Base-by-base conservation (phyloP, 2,113 vertebrate genomes). In the Lutjanus erythropterus region DNA sequence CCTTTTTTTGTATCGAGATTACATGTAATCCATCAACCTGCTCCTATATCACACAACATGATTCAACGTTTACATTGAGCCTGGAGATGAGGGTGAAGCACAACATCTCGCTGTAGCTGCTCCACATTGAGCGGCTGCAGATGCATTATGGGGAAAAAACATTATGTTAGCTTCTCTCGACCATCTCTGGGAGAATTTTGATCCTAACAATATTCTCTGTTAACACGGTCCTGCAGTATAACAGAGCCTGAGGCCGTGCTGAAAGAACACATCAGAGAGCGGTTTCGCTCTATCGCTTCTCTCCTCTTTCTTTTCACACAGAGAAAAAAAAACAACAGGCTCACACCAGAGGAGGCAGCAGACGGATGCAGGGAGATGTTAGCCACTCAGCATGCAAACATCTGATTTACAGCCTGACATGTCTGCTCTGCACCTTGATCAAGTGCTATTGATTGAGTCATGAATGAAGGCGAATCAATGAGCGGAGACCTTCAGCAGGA, bases 401-500 rank as follows among this genome's bases (percentile, higher is more conserved):
- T 73, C 67, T 47, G 86, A 85, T 88, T 88, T 83, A 76, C 66
- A 73, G 86, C 47, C 65, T 47, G 66, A 77, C 6, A 21, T 35
- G 42, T 88, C 68, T 27, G 77, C 15, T 2, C 78, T 29, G 68
- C 60, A 70, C 75, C 58, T 71, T 76, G 76, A 83, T 89, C 76
- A 64, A 84, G 67, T 68, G 58, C 77, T 77, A 85, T 89, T 75
- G 86, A 91, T 81, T 59, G 73, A 86, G 62, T 49, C 62, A 44
- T 74, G 86, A 86, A 84, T 87, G 84, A 76, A 71, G 88, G 41
- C 7, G 46, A 85, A 81, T 88, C 88, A 75, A 85, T 88, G 82
- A 42, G 41, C 2, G 23, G 65, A 81, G 81, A 85, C 86, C 86
- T 85, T 85, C 78, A 60, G 65, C 70, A 7, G 70, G 79, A 31